Evolutionary conservation across 2,888 invertebrate species (phyloP).

Genomic region (Drosophila mimica): DNA sequence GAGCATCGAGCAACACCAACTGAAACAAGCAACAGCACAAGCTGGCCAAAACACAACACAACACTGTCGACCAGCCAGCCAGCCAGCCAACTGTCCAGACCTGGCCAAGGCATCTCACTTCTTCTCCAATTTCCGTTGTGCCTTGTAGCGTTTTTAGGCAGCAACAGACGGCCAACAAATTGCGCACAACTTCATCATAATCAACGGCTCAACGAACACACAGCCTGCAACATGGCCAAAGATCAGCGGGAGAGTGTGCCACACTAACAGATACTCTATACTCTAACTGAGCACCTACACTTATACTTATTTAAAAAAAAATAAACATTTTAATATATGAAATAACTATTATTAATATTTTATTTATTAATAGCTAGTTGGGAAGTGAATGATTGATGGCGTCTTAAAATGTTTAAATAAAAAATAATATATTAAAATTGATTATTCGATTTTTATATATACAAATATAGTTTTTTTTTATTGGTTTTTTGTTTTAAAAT

Average conservation of each 20-base stretch:
- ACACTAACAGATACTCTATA: constrained; percentile 17
- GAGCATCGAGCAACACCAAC: constrained; percentile 26
- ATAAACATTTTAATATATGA: background rate
- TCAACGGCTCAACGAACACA: constrained; percentile 57
- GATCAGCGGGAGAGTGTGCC: background rate
- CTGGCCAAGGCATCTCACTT: constrained; percentile 41
- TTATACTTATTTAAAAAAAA: no score
- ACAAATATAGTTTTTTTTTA: rapidly evolving
- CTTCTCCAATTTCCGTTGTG: constrained; percentile 80
- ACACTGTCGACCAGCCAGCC: background rate
- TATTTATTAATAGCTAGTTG: background rate
- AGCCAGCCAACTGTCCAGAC: constrained; percentile 16
- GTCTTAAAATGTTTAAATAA: background rate
- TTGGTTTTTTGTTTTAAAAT: background rate
- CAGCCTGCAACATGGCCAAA: constrained; percentile 33
- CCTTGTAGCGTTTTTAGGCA: constrained; percentile 65
- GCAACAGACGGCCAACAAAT: constrained; percentile 81
- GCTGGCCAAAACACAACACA: constrained; percentile 6
- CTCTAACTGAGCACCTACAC: no score
- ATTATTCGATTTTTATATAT: background rate
- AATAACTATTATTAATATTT: background rate
- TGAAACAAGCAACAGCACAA: constrained; percentile 8
- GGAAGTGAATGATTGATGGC: background rate
- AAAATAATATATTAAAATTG: background rate
- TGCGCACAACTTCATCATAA: constrained; percentile 82